Evolutionary conservation across 37 sponge, comb jelly and placozoan genomes (phyloP), one percentile per base, ranked within the genome.

Genomic region (Haliclona indistincta): DNA sequence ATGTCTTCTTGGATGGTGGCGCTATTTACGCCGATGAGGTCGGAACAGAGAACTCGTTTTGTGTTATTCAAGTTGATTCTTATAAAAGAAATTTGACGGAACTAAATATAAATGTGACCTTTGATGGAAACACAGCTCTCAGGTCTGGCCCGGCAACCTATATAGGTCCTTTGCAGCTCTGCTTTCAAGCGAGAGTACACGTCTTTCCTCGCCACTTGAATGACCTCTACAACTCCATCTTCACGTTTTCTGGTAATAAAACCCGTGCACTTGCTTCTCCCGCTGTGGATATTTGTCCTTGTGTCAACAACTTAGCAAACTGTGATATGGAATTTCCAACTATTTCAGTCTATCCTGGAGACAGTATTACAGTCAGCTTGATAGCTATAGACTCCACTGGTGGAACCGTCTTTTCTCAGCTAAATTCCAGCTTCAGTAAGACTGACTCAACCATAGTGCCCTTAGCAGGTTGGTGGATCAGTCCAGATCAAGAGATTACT

Each of bases 31-130:
- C 26, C 28, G 25, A 25, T 61, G 63, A 61, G 15, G 10, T 10
- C 7, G 63, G 63, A 28, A 61, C 63, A 25, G 63, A 61, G 28
- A n/a, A 61, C 15, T 25, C 8, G 8, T 22, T 25, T 22, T 61
- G 63, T n/a, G 28, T 61, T 10, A 61, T 61, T 20, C 63, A 61
- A 61, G 28, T 61, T 22, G 63, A 61, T 26, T 61, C 63, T 61
- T 20, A n/a, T 26, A n/a, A 13, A 20, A 61, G 30, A 61, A 61
- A 61, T 25, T 20, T 61, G 10, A 20, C 63, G 30, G 63, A 61
- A 11, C 28, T 61, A 20, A 61, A 61, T 20, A n/a, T 61, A 22
- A 47, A 10, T 47, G 51, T 47, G 15, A 61, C 63, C 15, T 47
- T 47, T 47, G 51, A 47, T 47, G 15, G 15, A 10, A 47, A 47